These are phyloP conservation scores for Hirtodrosophila alboralis DNA, from an alignment of 2,888 invertebrate species.

Conservation along the genomic window DNA sequence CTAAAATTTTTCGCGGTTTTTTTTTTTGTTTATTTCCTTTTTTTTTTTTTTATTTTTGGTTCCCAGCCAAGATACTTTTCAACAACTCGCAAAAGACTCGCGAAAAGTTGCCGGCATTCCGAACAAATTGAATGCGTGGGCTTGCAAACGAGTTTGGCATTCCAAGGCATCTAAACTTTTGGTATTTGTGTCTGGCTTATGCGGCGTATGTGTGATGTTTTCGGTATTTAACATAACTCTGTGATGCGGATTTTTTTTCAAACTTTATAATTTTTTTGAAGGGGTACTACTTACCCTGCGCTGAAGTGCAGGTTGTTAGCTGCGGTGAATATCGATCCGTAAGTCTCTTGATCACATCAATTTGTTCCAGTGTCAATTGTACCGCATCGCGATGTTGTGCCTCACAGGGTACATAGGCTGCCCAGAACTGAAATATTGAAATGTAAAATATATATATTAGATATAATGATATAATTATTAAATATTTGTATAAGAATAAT, in stretches of 20 bases:
- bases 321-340: constrained; percentile 88
- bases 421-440: constrained; percentile 87
- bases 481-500: too few relatives aligned
- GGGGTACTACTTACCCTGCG: constrained; percentile 86
- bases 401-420: constrained; percentile 89
- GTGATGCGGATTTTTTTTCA: neutral
- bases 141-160: constrained; percentile 18
- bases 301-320: constrained; percentile 87
- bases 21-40: neutral
- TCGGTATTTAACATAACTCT: neutral
- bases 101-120: constrained; percentile 42
- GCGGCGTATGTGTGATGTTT: constrained; percentile 47
- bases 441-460: neutral
- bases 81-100: constrained; percentile 48
- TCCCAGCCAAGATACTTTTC: constrained; percentile 53
- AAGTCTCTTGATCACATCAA: constrained; percentile 89
- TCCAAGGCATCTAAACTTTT: constrained; percentile 10
- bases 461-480: too few relatives aligned
- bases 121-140: constrained; percentile 49
- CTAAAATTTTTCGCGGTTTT: neutral
- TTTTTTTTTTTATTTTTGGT: constrained; percentile 9
- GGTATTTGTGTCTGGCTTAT: constrained; percentile 16
- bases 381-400: constrained; percentile 89
- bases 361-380: constrained; percentile 89
- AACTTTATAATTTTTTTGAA: too few relatives aligned